phyloP scores from a whole-genome alignment of 53 echinoderm and acorn worm species.

The Paracentrotus lividus region DNA sequence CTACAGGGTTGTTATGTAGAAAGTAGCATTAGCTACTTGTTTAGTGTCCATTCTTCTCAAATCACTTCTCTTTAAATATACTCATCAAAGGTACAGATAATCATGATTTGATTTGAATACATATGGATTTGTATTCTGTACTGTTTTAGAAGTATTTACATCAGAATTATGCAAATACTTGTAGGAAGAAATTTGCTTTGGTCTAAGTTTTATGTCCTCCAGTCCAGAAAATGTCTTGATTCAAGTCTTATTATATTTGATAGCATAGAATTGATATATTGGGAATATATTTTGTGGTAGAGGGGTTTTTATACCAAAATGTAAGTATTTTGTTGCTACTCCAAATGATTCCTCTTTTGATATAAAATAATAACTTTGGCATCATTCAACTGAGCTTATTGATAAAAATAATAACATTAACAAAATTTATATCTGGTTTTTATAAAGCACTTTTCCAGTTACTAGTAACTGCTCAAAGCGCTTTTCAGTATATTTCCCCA shows the following conservation, averaged over 20 bases:
- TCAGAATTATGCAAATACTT: background rate
- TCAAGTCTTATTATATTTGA: background rate
- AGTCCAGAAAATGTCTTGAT: background rate
- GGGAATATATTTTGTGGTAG: background rate
- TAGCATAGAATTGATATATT: background rate
- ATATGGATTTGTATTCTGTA: background rate
- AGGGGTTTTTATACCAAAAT: background rate
- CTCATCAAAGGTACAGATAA: background rate
- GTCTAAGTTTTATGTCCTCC: background rate
- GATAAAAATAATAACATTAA: no score
- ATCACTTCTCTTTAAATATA: background rate
- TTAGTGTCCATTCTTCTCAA: background rate
- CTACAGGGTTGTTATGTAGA: constrained; percentile 29
- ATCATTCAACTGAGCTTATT: background rate
- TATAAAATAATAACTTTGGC: background rate
- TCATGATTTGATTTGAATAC: background rate
- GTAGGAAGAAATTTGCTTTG: background rate
- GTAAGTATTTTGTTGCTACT: background rate
- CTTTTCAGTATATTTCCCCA: no score
- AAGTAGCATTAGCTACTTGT: background rate
- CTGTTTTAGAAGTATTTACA: background rate
- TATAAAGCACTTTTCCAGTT: no score
- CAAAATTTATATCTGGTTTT: no score
- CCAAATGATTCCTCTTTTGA: background rate
- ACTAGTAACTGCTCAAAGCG: no score